Evolutionary conservation across 2,888 invertebrate genomes (phyloP).

Genomic region (Lithophane socia): DNA sequence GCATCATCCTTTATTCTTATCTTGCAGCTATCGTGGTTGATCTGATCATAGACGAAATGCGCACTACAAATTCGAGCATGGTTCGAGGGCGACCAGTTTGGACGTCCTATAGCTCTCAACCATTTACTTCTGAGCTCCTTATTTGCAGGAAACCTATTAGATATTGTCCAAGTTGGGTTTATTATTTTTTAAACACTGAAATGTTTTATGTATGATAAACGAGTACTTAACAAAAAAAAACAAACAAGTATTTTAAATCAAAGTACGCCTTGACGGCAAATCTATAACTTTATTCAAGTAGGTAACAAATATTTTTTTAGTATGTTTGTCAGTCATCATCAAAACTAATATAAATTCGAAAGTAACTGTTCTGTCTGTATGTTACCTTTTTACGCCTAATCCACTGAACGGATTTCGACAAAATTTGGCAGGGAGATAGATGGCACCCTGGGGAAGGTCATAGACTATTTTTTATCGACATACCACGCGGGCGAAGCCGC

Average conservation of each 20-base stretch:
- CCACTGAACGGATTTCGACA: too few relatives aligned
- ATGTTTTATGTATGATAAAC: background rate
- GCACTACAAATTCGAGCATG: conserved; percentile 69
- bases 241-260: background rate
- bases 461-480: too few relatives aligned
- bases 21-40: conserved; percentile 65
- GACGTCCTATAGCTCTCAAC: conserved; percentile 73
- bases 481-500: too few relatives aligned
- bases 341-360: too few relatives aligned
- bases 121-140: conserved; percentile 57
- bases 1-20: conserved; percentile 43
- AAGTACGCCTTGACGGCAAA: background rate
- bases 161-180: background rate
- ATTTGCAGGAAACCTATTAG: conserved; percentile 4
- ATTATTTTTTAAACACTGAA: background rate
- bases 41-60: conserved; percentile 69
- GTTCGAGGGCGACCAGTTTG: conserved; percentile 69
- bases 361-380: too few relatives aligned
- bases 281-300: background rate
- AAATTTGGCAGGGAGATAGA: too few relatives aligned
- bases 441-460: too few relatives aligned
- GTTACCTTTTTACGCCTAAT: too few relatives aligned
- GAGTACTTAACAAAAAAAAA: background rate
- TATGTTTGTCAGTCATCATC: background rate
- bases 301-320: too few relatives aligned